Evolutionary conservation across 2,113 vertebrate species (phyloP).

Genomic region (Peucedramus taeniatus): DNA sequence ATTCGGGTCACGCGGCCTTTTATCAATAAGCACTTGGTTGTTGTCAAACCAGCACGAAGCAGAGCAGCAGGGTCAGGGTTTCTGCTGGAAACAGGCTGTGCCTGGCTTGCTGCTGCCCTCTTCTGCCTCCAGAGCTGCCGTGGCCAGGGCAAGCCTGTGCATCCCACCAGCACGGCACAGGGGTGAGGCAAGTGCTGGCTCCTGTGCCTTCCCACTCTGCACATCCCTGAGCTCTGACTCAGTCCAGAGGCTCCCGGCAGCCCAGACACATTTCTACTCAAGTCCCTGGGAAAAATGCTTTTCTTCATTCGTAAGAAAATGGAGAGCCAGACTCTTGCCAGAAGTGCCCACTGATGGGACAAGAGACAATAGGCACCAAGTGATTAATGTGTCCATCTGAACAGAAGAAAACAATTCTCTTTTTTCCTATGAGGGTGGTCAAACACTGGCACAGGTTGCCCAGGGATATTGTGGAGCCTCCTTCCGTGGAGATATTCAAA

Average conservation of each 20-base stretch:
- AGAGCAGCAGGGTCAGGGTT: not conserved
- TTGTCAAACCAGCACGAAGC: not conserved
- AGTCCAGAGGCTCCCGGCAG: accelerated
- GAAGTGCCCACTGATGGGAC: not conserved
- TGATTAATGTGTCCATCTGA: not conserved
- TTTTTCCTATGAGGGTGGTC: not conserved
- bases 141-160: not conserved
- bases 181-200: accelerated
- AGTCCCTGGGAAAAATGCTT: not conserved
- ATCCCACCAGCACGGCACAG: accelerated
- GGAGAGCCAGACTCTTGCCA: not conserved
- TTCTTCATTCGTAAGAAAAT: not conserved
- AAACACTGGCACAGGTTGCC: not conserved
- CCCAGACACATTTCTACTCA: not conserved
- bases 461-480: not conserved
- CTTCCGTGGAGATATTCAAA: not conserved
- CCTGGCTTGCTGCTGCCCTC: not conserved
- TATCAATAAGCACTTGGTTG: not conserved
- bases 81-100: not conserved
- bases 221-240: not conserved
- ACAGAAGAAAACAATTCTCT: not conserved
- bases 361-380: not conserved
- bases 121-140: not conserved
- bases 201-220: accelerated
- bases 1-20: not conserved